Evolutionary conservation across 1,140 invertebrate genomes (phyloP).

Genomic region (Heliconius melpomene): DNA sequence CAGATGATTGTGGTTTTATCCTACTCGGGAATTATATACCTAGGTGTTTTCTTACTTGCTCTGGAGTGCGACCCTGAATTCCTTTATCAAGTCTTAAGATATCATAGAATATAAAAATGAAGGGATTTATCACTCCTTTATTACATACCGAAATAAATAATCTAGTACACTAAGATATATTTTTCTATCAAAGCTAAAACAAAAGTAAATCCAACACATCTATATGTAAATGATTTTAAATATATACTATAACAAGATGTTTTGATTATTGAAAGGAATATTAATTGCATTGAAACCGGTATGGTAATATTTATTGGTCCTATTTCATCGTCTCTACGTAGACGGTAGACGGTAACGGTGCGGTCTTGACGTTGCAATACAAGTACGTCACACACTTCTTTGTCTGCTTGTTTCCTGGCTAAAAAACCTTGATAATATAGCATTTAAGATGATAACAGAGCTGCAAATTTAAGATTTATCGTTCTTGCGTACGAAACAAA

Average conservation of each 20-base stretch:
- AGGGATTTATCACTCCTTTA: too few species aligned
- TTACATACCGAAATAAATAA: not conserved
- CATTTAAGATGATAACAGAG: slow-evolving; percentile 40
- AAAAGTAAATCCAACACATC: too few species aligned
- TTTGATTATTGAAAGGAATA: not conserved
- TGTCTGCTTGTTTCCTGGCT: slow-evolving; percentile 44
- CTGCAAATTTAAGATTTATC: slow-evolving; percentile 30
- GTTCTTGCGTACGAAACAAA: not conserved
- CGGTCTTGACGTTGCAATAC: slow-evolving; percentile 35
- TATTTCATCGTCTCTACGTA: slow-evolving; percentile 34
- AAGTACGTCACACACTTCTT: slow-evolving; percentile 38
- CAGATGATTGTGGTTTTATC: not conserved
- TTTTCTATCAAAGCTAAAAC: too few species aligned
- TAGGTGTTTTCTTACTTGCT: too few species aligned
- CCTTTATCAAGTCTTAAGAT: not conserved
- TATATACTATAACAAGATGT: not conserved
- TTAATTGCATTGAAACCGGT: slow-evolving; percentile 5
- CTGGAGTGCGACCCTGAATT: not conserved
- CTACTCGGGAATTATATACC: not conserved
- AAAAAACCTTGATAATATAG: slow-evolving; percentile 44
- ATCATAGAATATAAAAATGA: too few species aligned
- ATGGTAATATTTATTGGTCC: slow-evolving; percentile 21
- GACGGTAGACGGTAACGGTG: slow-evolving; percentile 29
- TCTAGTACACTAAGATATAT: not conserved
- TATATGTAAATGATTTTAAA: not conserved